Evolutionary conservation across 2,113 vertebrate species (phyloP), one percentile per base, ranked within the genome.

Genomic region (Neogale vison): DNA sequence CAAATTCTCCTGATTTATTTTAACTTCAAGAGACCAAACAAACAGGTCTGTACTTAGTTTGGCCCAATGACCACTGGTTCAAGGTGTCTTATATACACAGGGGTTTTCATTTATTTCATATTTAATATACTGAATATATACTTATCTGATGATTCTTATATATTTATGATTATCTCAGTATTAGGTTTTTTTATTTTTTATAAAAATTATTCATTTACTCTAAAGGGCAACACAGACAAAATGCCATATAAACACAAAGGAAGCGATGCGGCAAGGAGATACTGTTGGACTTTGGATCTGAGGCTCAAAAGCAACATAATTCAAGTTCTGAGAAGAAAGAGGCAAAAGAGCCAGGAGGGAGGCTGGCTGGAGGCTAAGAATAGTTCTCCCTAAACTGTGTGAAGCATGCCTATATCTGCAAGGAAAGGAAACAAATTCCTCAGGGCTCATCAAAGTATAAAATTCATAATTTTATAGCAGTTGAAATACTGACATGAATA

Each of bases 121-220:
- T 31, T 87, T 76, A 90, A 47, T 36, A 8, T 4, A 92, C 9
- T 42, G 14, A 81, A 81, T 93, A 90, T 23, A 86, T 17, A 86
- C 65, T 90, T 55, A 71, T 67, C 69, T 82, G 63, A 90, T 20
- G 23, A 39, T 95, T 94, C 21, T 72, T 94, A 67, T 31, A 12
- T 80, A 94, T 85, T 80, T 52, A 36, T 50, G 42, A 61, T 39
- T n/a, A 67, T 63, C 7, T 13, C 6, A 92, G 8, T 79, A 42
- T 88, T 88, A 93, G 3, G 26, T 74, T 65, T 15, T 57, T 95
- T 92, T 69, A 99, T 99, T 99, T 47, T 47, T 3, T 50, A 99
- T 99, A 99, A 99, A 99, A 99, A 99, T 99, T 99, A 99, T 99
- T 99, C 99, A 99, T 99, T 99, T 99, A 99, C 99, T 99, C 99